phyloP scores from a whole-genome alignment of 1,140 invertebrate species.

The Aphis craccivora region DNA sequence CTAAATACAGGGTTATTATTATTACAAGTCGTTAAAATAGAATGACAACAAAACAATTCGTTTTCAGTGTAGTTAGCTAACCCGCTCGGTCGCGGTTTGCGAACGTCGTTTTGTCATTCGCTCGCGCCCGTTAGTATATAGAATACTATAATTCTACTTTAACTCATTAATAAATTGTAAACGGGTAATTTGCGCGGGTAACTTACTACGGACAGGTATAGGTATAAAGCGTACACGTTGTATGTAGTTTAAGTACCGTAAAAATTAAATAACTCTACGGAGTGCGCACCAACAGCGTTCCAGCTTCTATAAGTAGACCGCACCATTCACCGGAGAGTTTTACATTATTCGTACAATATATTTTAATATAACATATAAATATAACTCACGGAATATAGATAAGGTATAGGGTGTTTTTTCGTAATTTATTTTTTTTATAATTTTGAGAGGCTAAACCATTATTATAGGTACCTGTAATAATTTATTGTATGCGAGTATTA shows the following conservation, averaged over 20 bases:
- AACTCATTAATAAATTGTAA: conserved; percentile 13
- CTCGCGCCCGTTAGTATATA: background rate
- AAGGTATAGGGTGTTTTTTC: too few species aligned
- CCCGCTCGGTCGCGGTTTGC: background rate
- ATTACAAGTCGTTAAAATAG: background rate
- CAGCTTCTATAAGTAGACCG: background rate
- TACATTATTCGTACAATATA: background rate
- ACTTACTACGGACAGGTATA: background rate
- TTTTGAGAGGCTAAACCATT: too few species aligned
- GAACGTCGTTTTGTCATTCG: background rate
- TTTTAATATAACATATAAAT: too few species aligned
- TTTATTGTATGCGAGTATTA: too few species aligned
- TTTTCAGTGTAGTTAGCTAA: background rate
- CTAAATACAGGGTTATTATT: conserved; percentile 14
- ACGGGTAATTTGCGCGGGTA: background rate
- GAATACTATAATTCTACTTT: background rate
- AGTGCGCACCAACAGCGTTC: background rate
- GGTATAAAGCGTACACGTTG: background rate
- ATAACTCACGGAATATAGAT: too few species aligned
- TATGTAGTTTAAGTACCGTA: background rate
- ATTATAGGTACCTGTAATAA: too few species aligned
- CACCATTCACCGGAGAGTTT: background rate
- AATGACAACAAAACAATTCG: background rate
- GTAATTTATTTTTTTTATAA: too few species aligned
- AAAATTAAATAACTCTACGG: background rate